Evolutionary conservation across 1,140 invertebrate genomes (phyloP).

Genomic region (Bombus polaris): DNA sequence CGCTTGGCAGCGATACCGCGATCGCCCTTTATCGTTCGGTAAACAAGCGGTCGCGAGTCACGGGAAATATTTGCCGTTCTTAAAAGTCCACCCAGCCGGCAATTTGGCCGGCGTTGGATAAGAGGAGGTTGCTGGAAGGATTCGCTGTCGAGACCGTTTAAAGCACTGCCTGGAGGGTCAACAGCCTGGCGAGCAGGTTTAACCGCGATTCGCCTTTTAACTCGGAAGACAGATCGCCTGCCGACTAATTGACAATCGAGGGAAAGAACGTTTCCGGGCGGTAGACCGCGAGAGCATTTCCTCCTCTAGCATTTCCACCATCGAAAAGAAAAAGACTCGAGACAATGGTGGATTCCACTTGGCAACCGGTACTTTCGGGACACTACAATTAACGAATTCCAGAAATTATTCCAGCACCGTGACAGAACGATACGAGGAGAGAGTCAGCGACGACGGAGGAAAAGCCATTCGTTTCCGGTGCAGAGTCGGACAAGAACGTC

Average conservation of each 20-base stretch:
- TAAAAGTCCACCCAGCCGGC: background rate
- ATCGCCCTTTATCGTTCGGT: background rate
- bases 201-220: constrained; percentile 15
- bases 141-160: background rate
- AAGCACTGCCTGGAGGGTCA: background rate
- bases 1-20: background rate
- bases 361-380: background rate
- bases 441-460: background rate
- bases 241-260: constrained; percentile 7
- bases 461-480: background rate
- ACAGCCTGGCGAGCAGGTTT: background rate
- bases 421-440: background rate
- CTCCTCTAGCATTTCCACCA: background rate
- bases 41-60: constrained; percentile 11
- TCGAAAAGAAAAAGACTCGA: background rate
- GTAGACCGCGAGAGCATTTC: background rate
- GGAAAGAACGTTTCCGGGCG: background rate
- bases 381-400: constrained; percentile 38
- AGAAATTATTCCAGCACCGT: constrained; percentile 10
- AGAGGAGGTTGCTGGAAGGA: background rate
- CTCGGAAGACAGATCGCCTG: background rate
- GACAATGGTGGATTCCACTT: constrained; percentile 13
- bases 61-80: constrained; percentile 23
- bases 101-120: background rate
- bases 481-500: background rate